A percentile compares a stretch with the other conserved stretches of the same genome.
These are phyloP conservation scores for Drosophila tani DNA, from an alignment of 1,140 invertebrate genomes.

Conservation along the genomic window DNA sequence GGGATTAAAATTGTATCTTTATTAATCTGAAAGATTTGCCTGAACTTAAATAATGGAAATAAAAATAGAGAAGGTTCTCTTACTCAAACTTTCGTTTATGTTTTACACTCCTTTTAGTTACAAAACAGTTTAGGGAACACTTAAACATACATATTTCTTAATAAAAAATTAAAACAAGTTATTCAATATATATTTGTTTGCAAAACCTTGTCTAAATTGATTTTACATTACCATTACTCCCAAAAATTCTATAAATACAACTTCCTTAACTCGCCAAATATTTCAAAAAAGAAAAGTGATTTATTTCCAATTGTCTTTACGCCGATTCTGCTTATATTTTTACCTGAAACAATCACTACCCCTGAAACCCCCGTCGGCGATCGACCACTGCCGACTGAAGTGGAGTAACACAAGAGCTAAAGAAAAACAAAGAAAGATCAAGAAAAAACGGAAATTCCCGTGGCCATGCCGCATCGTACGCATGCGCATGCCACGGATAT, in stretches of 20 bases:
- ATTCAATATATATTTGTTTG: neutral
- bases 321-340: neutral
- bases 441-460: conserved; percentile 58
- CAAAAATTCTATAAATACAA: no score
- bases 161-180: neutral
- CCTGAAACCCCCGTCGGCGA: conserved; percentile 1
- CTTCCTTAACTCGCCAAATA: no score
- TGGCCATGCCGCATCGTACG: conserved; percentile 68
- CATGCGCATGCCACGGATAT: conserved; percentile 76
- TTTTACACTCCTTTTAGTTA: no score
- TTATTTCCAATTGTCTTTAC: neutral
- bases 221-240: neutral
- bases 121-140: no score
- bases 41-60: no score
- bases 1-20: no score
- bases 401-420: conserved; percentile 27
- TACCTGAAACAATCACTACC: conserved; percentile 1
- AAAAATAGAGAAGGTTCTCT: no score
- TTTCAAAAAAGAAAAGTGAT: neutral
- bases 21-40: no score
- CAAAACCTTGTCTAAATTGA: neutral
- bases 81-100: no score
- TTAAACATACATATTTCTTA: no score
- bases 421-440: conserved; percentile 1
- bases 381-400: conserved; percentile 10